phyloP scores from a whole-genome alignment of 2,113 vertebrate species.

The Oryctolagus cuniculus region mOryCun1.1 NC_091434.1:8856501-8857000 shows the following conservation, averaged over 20 bases:
- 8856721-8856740: conserved; percentile 84
- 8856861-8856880: neutral
- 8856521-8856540: conserved; percentile 83
- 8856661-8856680: conserved; percentile 76
- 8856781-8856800: conserved; percentile 84
- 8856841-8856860: conserved; percentile 26
- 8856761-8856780: conserved; percentile 85
- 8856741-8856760: conserved; percentile 88
- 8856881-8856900: conserved; percentile 62
- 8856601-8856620: conserved; percentile 78
- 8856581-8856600: conserved; percentile 82
- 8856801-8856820: conserved; percentile 87
- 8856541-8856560: conserved; percentile 81
- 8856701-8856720: too few relatives aligned
- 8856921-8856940: neutral
- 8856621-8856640: conserved; percentile 74
- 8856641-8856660: conserved; percentile 64
- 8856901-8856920: conserved; percentile 76
- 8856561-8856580: conserved; percentile 64
- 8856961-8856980: neutral
- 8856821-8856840: neutral
- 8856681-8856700: conserved; percentile 81
- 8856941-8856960: neutral
- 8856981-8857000: neutral
- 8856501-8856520: conserved; percentile 71